Conservation (phyloP, 2,888 invertebrate genomes). For the Lypha dubia region DNA sequence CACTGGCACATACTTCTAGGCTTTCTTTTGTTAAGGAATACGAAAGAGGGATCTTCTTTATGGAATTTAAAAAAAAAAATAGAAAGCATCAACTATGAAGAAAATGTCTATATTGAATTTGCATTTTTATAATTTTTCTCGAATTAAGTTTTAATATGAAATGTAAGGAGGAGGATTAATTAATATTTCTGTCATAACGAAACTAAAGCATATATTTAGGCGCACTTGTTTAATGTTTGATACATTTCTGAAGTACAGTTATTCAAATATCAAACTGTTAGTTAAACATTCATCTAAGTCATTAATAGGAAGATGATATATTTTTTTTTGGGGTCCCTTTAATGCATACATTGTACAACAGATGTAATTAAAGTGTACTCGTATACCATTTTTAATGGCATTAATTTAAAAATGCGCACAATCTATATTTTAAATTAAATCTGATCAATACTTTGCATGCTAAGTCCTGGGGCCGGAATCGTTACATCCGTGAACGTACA, state of each 20-base stretch:
- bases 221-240: neutral
- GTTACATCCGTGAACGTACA: too few relatives aligned
- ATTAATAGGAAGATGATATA: too few relatives aligned
- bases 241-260: slow-evolving; percentile 20
- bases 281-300: too few relatives aligned
- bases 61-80: slow-evolving; percentile 11
- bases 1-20: slow-evolving; percentile 52
- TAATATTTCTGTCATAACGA: neutral
- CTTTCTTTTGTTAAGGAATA: slow-evolving; percentile 28
- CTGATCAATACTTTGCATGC: too few relatives aligned
- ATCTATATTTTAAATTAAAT: too few relatives aligned
- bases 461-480: too few relatives aligned
- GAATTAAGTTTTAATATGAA: slow-evolving; percentile 9
- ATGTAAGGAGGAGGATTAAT: neutral
- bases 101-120: slow-evolving; percentile 40
- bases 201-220: slow-evolving; percentile 34
- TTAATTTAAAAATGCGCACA: too few relatives aligned
- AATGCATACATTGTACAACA: too few relatives aligned
- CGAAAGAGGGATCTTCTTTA: slow-evolving; percentile 12
- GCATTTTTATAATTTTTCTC: slow-evolving; percentile 9
- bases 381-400: too few relatives aligned
- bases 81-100: neutral
- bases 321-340: too few relatives aligned
- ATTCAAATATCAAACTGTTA: neutral
- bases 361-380: too few relatives aligned